Conservation (phyloP, 2,888 invertebrate genomes). For the Fragum whitleyi region DNA sequence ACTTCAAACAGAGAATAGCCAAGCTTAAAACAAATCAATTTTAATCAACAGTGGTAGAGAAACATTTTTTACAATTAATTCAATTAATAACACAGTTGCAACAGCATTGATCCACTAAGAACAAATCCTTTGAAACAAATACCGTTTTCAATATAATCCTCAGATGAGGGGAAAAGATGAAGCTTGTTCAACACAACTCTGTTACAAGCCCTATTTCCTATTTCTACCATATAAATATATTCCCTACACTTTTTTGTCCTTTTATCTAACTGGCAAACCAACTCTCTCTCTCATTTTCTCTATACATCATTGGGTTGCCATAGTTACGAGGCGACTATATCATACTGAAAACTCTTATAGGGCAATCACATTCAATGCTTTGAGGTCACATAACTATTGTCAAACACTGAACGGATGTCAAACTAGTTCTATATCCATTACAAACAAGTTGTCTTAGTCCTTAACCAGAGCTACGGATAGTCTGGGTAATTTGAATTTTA, state of each 20-base stretch:
- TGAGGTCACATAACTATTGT: slow-evolving; percentile 26
- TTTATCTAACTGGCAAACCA: slow-evolving; percentile 16
- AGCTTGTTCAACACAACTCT: neutral
- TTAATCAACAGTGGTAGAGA: too few relatives aligned
- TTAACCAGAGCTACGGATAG: too few relatives aligned
- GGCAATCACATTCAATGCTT: slow-evolving; percentile 31
- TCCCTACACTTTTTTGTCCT: slow-evolving; percentile 20
- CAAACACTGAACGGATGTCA: slow-evolving; percentile 16
- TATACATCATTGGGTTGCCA: slow-evolving; percentile 55
- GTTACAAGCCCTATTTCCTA: neutral
- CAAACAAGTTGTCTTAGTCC: neutral
- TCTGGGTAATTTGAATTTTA: too few relatives aligned
- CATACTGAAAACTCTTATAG: slow-evolving; percentile 40
- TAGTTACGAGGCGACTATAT: slow-evolving; percentile 47
- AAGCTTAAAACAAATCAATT: too few relatives aligned
- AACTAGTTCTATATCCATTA: neutral
- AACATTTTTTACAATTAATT: too few relatives aligned
- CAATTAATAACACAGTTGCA: too few relatives aligned
- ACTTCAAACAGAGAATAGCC: too few relatives aligned
- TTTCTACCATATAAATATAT: slow-evolving; percentile 25
- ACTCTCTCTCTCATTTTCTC: slow-evolving; percentile 38
- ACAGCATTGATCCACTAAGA: too few relatives aligned
- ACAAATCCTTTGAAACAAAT: neutral
- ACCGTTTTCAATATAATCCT: neutral
- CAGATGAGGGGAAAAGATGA: neutral